Percentiles rank a stretch among this genome's conserved stretches.
Evolutionary conservation across 2,113 vertebrate genomes (phyloP).

Genomic region (Indicator indicator): DNA sequence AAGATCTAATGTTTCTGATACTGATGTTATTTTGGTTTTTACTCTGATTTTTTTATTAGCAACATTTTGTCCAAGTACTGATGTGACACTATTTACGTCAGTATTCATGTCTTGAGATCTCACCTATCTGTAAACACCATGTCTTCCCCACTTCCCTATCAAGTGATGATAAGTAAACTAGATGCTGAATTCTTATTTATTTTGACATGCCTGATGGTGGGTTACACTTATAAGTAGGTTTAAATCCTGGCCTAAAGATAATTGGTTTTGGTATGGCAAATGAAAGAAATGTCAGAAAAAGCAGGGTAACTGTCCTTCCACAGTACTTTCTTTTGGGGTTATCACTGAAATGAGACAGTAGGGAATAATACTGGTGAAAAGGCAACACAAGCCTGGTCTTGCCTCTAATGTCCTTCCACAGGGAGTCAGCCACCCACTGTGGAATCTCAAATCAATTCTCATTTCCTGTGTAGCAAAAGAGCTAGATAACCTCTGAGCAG

Average conservation of each 20-base stretch:
- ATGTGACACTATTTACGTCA: background rate
- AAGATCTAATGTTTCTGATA: background rate
- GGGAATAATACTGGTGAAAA: background rate
- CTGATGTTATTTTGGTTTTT: background rate
- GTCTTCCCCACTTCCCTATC: background rate
- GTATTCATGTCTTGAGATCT: background rate
- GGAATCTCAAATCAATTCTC: background rate
- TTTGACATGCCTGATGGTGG: background rate
- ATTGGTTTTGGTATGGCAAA: background rate
- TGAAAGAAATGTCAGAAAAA: background rate
- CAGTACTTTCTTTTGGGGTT: accelerated
- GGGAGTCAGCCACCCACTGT: background rate
- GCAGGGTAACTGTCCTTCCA: background rate
- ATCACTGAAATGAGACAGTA: background rate
- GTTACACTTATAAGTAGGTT: background rate
- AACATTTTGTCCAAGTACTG: background rate
- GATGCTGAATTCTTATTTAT: background rate
- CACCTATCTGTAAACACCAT: background rate
- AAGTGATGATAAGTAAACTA: background rate
- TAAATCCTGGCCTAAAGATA: background rate
- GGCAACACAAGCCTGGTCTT: background rate
- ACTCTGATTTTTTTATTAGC: background rate
- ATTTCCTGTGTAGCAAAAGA: background rate
- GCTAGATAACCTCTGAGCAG: background rate
- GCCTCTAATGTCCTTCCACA: background rate